A percentile compares a stretch with the other conserved stretches of the same genome.
Evolutionary conservation across 2,797 vertebrate genomes (phyloP).

Genomic region (Adrianichthys oophorus): DNA sequence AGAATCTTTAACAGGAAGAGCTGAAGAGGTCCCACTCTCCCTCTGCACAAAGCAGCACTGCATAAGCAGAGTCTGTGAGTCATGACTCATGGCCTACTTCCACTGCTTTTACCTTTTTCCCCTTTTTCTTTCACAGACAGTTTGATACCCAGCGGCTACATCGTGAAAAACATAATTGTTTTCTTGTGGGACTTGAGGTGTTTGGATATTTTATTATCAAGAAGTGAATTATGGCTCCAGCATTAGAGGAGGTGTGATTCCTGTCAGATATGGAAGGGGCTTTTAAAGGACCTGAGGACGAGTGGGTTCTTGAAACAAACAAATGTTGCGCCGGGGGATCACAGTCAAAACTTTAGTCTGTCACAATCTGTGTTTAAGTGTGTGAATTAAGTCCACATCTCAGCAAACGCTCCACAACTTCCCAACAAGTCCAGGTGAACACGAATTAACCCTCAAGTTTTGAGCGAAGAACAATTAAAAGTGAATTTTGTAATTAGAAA

Average conservation of each 20-base stretch:
- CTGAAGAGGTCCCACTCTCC: conserved; percentile 56
- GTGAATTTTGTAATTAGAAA: conserved; percentile 49
- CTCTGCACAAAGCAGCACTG: conserved; percentile 59
- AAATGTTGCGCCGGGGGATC: conserved; percentile 11
- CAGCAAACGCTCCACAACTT: too few species aligned
- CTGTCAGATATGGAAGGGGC: conserved; percentile 24
- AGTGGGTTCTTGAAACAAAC: conserved; percentile 44
- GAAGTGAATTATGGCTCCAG: conserved; percentile 52
- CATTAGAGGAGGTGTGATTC: conserved; percentile 27
- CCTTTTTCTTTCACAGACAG: conserved; percentile 25
- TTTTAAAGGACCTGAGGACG: conserved; percentile 26
- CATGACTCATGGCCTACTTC: conserved; percentile 72
- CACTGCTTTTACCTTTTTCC: conserved; percentile 47
- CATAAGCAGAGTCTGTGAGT: conserved; percentile 58
- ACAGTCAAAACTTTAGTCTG: too few species aligned
- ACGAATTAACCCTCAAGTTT: conserved; percentile 3
- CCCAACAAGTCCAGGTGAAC: too few species aligned
- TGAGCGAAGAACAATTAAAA: conserved; percentile 10
- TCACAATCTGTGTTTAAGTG: too few species aligned
- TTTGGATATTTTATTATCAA: conserved; percentile 45
- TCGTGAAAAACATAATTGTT: conserved; percentile 49
- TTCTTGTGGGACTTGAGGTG: conserved; percentile 44
- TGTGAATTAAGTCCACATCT: too few species aligned
- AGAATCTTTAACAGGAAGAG: conserved; percentile 61
- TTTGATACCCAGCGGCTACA: conserved; percentile 57